Evolutionary conservation across 2,113 vertebrate genomes (phyloP), one percentile per base, ranked within the genome.

Genomic region (Pardalotus punctatus): DNA sequence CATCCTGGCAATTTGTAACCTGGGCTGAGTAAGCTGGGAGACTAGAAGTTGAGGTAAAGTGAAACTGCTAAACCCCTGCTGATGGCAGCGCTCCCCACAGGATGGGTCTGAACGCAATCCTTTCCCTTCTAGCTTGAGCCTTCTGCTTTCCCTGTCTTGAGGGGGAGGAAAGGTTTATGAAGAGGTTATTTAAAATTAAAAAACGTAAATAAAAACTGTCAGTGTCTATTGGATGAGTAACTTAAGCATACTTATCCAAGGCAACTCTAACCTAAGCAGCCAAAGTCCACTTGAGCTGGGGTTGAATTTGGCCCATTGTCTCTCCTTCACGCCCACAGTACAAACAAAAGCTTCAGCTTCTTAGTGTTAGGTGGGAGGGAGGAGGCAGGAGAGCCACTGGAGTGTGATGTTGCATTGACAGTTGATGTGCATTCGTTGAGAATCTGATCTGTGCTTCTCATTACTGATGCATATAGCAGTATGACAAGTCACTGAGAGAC

Each of bases 291-390:
- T 88, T 42, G 40, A 90, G n/a, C 22, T 69, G 73, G 48, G 24
- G 33, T 47, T 92, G 88, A 64, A 67, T 90, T 94, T 93, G 65
- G 72, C 80, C 80, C 12, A 5, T 83, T 92, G 67, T 81, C 31
- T 94, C 36, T 88, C 33, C 54, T 90, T 96, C 70, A 77, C 58
- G 3, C 90, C 87, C 85, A 90, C 85, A 84, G 36, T 56, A 81
- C 60, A 90, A 95, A 94, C 81, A 83, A 83, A 94, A 90, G 12
- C 76, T 86, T 60, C 48, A 72, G 36, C 35, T 67, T 80, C 82
- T 70, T 47, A n/a, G 48, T 5, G n/a, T 31, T 62, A 6, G 56
- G 92, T 90, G 69, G 96, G 95, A 92, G 79, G 79, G 64, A 93
- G 87, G 70, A 91, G 95, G 93, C 1, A 25, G 90, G 48, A 86